These are phyloP conservation scores for Papilio aristodemus DNA, from an alignment of 1,140 invertebrate species.

Conservation along the genomic window DNA sequence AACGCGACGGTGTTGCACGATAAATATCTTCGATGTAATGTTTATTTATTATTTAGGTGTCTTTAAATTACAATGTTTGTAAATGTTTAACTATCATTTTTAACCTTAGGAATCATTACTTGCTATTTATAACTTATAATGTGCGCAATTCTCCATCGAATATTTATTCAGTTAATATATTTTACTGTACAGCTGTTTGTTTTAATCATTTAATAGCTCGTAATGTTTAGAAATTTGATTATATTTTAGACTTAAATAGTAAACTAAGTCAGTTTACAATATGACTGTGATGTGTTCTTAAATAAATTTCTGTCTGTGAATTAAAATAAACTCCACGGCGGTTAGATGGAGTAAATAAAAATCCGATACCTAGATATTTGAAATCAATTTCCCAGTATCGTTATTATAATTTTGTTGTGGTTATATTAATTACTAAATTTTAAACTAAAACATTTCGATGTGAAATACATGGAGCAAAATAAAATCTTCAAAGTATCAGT, in stretches of 20 bases:
- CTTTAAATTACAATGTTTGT: background rate
- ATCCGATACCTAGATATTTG: too few species aligned
- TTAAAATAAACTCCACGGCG: too few species aligned
- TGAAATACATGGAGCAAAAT: background rate
- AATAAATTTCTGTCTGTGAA: too few species aligned
- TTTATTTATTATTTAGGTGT: constrained; percentile 11
- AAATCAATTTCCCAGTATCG: too few species aligned
- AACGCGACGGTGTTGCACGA: constrained; percentile 2
- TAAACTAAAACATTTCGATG: constrained; percentile 5
- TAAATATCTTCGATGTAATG: constrained; percentile 2
- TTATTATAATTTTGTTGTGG: background rate
- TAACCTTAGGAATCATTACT: background rate
- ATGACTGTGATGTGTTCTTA: too few species aligned
- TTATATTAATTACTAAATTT: background rate
- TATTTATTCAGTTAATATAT: too few species aligned
- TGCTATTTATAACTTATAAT: background rate
- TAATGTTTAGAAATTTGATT: too few species aligned
- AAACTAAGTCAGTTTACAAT: too few species aligned
- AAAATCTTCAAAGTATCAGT: constrained; percentile 12
- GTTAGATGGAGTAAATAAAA: too few species aligned
- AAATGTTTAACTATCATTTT: background rate
- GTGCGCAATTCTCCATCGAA: background rate
- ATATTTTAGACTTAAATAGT: too few species aligned
- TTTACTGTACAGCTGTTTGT: background rate
- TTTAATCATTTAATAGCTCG: too few species aligned